A percentile compares a stretch with the other conserved stretches of the same genome.
Conservation (phyloP, 64 coral and sea anemone species). For the Acropora tenuis region DNA sequence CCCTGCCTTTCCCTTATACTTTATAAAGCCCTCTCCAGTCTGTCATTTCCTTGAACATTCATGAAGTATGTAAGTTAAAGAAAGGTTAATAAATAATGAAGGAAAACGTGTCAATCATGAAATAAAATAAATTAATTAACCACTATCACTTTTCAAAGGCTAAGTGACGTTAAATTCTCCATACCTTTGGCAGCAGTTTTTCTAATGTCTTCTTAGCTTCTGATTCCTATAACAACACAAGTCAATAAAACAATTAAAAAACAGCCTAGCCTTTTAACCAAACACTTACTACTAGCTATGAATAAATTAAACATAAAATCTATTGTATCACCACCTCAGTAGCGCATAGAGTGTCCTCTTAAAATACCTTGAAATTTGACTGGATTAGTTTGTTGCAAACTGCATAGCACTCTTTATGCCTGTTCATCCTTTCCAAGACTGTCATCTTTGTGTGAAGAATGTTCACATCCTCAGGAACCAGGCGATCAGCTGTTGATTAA, state of each 20-base stretch:
- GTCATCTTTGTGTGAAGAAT: constrained; percentile 5
- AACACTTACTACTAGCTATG: too few relatives aligned
- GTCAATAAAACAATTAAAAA: background rate
- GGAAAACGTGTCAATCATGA: too few relatives aligned
- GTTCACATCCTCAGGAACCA: background rate
- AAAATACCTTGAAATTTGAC: background rate
- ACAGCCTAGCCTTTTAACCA: background rate
- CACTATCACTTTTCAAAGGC: too few relatives aligned
- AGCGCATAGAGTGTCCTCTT: background rate
- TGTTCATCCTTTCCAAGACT: background rate
- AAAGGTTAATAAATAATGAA: too few relatives aligned
- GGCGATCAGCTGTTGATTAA: background rate
- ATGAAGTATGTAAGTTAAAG: too few relatives aligned
- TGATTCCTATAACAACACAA: background rate
- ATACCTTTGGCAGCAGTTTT: constrained; percentile 1
- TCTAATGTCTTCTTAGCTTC: background rate
- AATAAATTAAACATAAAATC: too few relatives aligned
- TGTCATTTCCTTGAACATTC: background rate
- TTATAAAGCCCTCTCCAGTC: constrained; percentile 1
- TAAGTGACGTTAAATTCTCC: background rate
- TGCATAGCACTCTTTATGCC: background rate
- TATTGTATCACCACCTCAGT: too few relatives aligned
- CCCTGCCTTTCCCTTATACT: background rate
- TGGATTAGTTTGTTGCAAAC: background rate
- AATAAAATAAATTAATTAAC: too few relatives aligned